These are phyloP conservation scores for Phenganax subtilis DNA, from an alignment of 92 coral and sea anemone genomes.

Conservation along the genomic window DNA sequence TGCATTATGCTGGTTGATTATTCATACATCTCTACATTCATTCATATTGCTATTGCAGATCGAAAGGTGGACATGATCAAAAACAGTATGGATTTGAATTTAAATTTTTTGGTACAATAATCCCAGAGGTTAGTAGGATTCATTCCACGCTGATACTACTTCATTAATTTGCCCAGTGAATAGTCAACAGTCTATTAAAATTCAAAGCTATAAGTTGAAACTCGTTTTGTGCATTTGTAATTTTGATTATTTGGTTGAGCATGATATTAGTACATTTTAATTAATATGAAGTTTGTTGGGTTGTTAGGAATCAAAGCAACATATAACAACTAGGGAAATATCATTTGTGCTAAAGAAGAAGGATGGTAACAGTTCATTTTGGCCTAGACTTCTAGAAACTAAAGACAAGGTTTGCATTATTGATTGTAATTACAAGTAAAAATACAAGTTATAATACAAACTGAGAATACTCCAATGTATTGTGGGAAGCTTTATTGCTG, in stretches of 20 bases:
- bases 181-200: not conserved
- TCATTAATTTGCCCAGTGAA: not conserved
- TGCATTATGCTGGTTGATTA: too few species aligned
- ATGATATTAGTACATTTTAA: not conserved
- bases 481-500: not conserved
- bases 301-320: constrained; percentile 53
- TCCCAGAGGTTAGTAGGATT: constrained; percentile 62
- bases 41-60: constrained; percentile 41
- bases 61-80: constrained; percentile 82
- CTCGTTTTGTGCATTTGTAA: not conserved
- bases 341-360: constrained; percentile 56
- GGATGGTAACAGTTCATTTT: constrained; percentile 72
- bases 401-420: constrained; percentile 50
- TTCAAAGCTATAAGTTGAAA: not conserved
- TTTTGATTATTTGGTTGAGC: not conserved
- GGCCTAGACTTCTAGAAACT: constrained; percentile 73
- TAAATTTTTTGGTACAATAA: constrained; percentile 60
- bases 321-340: constrained; percentile 69
- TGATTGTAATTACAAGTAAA: not conserved
- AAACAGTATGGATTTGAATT: constrained; percentile 66
- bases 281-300: not conserved
- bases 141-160: not conserved
- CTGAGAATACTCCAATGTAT: not conserved
- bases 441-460: not conserved
- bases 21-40: too few species aligned